phyloP scores from a whole-genome alignment of 2,888 invertebrate species.

The Erpobdella octoculata region DNA sequence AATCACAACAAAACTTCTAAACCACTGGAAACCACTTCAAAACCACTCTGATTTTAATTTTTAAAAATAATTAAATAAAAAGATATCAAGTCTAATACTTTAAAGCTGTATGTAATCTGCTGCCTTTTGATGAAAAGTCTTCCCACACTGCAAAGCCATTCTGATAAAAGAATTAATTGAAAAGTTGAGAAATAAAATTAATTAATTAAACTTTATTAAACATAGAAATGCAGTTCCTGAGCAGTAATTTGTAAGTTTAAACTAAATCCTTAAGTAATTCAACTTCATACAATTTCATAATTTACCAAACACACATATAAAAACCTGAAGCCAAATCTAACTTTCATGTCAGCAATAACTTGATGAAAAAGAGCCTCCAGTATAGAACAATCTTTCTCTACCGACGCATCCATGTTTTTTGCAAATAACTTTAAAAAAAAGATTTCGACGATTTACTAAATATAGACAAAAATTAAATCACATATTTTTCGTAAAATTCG shows the following conservation, averaged over 20 bases:
- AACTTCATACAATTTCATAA: background rate
- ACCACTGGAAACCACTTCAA: no score
- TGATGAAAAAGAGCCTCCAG: constrained; percentile 88
- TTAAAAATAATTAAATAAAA: background rate
- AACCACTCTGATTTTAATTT: background rate
- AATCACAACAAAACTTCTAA: background rate
- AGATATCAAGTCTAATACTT: constrained; percentile 18
- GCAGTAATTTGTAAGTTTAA: no score
- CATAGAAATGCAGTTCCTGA: no score
- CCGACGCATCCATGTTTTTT: constrained; percentile 42
- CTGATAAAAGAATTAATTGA: constrained; percentile 16
- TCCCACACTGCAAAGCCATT: constrained; percentile 30
- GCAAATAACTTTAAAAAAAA: no score
- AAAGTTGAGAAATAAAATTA: background rate
- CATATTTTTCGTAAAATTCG: no score
- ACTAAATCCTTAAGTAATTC: background rate
- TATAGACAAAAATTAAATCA: no score
- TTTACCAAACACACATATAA: background rate
- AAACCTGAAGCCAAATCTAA: constrained; percentile 50
- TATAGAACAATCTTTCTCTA: constrained; percentile 56
- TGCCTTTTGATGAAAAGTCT: constrained; percentile 28
- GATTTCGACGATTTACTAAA: no score
- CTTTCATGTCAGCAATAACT: constrained; percentile 93
- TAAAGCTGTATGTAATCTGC: constrained; percentile 25
- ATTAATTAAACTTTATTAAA: no score